Conservation (phyloP, 1,140 invertebrate genomes). For the Rhagoletis pomonella region DNA sequence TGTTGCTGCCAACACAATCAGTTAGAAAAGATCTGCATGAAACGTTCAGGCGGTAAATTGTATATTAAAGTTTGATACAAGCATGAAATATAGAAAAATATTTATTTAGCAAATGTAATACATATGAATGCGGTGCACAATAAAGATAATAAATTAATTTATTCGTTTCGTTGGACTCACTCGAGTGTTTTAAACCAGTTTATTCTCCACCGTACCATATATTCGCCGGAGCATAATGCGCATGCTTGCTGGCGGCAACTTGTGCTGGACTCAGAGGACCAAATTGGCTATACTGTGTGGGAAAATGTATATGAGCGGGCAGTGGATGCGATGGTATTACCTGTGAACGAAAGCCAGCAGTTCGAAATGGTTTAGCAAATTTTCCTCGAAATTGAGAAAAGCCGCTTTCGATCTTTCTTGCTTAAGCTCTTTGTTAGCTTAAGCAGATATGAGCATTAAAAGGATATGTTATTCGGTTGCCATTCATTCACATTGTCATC, state of each 20-base stretch:
- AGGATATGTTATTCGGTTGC: too few relatives aligned
- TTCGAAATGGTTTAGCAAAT: neutral
- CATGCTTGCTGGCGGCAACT: slow-evolving; percentile 76
- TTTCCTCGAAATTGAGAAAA: too few relatives aligned
- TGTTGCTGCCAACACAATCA: slow-evolving; percentile 54
- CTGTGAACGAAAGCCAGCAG: slow-evolving; percentile 57
- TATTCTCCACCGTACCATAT: slow-evolving; percentile 84
- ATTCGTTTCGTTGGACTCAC: slow-evolving; percentile 65
- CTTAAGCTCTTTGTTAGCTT: too few relatives aligned
- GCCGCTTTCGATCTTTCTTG: too few relatives aligned
- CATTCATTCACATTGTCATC: too few relatives aligned
- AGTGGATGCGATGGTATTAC: slow-evolving; percentile 82
- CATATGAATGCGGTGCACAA: neutral
- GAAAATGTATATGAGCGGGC: slow-evolving; percentile 89
- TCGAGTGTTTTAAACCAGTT: slow-evolving; percentile 67
- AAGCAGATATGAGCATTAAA: too few relatives aligned
- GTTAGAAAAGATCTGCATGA: slow-evolving; percentile 43
- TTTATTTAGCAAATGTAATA: neutral
- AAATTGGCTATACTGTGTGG: slow-evolving; percentile 79
- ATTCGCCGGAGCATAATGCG: slow-evolving; percentile 82
- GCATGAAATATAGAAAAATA: slow-evolving; percentile 34
- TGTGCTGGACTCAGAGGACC: slow-evolving; percentile 83
- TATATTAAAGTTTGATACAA: neutral
- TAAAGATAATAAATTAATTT: neutral
- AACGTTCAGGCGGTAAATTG: neutral